Conservation (phyloP, 2,113 vertebrate genomes). For the Myocastor coypus region DNA sequence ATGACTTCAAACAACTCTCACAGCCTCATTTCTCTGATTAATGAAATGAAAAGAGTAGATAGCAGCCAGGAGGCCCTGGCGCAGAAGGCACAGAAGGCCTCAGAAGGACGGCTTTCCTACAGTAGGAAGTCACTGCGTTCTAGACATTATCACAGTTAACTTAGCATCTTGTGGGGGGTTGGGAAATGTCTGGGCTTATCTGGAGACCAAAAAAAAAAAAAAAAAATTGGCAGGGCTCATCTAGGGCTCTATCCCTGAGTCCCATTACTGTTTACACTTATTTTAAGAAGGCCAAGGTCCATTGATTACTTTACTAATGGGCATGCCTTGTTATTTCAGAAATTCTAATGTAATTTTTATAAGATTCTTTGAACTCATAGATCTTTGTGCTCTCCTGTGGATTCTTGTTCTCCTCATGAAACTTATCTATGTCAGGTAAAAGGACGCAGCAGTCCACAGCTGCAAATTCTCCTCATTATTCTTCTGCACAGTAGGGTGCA, state of each 20-base stretch:
- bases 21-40: neutral
- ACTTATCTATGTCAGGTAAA: neutral
- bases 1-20: neutral
- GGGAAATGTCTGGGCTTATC: neutral
- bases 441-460: neutral
- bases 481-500: neutral
- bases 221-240: neutral
- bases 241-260: neutral
- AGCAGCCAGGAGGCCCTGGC: neutral
- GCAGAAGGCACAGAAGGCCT: neutral
- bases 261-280: neutral
- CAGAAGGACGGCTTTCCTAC: neutral
- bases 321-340: neutral
- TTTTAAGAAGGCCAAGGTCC: neutral
- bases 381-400: neutral
- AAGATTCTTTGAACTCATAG: neutral
- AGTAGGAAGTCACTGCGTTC: neutral
- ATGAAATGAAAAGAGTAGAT: neutral
- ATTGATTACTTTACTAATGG: neutral
- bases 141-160: neutral
- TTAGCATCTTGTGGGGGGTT: neutral
- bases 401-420: neutral
- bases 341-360: neutral
- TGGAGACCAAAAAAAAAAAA: neutral
- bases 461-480: neutral